Evolutionary conservation across 2,797 vertebrate genomes (phyloP).

Genomic region (Oreonectes daqikongensis): DNA sequence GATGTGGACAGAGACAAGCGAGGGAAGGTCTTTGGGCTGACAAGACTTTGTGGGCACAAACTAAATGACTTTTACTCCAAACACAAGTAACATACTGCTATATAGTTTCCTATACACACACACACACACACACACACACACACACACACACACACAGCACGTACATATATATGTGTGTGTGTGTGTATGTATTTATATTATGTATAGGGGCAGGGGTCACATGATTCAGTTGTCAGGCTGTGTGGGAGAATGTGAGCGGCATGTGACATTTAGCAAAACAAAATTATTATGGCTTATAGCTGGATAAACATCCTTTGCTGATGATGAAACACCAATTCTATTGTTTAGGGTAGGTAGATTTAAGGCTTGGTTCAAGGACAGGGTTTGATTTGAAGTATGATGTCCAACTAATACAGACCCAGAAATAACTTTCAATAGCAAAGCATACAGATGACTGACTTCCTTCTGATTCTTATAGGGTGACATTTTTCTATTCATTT

Average conservation of each 20-base stretch:
- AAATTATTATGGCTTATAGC: background rate
- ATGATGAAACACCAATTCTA: background rate
- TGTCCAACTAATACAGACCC: background rate
- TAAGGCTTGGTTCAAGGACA: background rate
- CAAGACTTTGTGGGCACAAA: conserved; percentile 5
- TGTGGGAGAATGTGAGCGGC: background rate
- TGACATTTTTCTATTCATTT: conserved; percentile 74
- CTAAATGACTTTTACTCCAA: background rate
- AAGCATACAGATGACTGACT: background rate
- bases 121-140: too few relatives aligned
- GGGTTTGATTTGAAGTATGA: conserved; percentile 6
- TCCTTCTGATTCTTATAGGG: conserved; percentile 56
- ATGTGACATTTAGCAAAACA: background rate
- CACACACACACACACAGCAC: too few relatives aligned
- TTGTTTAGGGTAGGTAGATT: background rate
- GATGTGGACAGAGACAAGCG: conserved; percentile 5
- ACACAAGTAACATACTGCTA: too few relatives aligned
- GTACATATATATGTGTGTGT: too few relatives aligned
- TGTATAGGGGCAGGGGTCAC: conserved; percentile 25
- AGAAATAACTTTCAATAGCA: background rate
- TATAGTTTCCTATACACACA: too few relatives aligned
- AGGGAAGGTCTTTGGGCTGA: background rate
- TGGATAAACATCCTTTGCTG: background rate
- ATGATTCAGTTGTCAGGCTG: conserved; percentile 7
- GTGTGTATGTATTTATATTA: background rate